Conservation (phyloP, 2,888 invertebrate species). For the Slavum lentiscoides region DNA sequence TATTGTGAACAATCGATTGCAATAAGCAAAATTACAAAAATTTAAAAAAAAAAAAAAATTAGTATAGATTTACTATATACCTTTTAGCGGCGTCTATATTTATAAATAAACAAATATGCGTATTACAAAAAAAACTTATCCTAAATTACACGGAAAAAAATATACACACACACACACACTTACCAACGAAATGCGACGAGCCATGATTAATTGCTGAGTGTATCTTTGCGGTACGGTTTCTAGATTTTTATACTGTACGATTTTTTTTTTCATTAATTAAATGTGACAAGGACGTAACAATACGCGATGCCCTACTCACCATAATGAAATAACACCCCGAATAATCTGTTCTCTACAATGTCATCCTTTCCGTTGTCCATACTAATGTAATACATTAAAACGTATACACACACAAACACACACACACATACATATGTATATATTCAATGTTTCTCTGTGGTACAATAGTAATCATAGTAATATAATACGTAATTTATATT, state of each 20-base stretch:
- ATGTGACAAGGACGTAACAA: constrained; percentile 10
- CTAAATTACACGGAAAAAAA: background rate
- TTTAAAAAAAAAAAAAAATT: too few relatives aligned
- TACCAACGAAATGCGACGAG: constrained; percentile 12
- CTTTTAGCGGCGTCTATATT: background rate
- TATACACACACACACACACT: background rate
- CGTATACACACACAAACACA: too few relatives aligned
- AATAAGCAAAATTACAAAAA: too few relatives aligned
- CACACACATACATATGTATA: too few relatives aligned
- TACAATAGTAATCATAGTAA: too few relatives aligned
- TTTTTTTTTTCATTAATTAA: constrained; percentile 1
- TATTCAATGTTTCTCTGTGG: too few relatives aligned
- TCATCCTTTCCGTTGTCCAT: constrained; percentile 1
- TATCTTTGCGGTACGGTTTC: background rate
- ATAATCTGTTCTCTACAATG: constrained; percentile 5
- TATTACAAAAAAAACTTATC: background rate
- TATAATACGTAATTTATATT: too few relatives aligned
- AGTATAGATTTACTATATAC: too few relatives aligned
- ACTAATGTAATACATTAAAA: background rate
- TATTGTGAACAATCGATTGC: too few relatives aligned
- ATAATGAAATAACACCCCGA: constrained; percentile 31
- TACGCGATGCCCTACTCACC: constrained; percentile 33
- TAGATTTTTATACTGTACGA: constrained; percentile 25
- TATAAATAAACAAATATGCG: background rate
- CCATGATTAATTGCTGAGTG: constrained; percentile 38